Conservation (phyloP, 2,797 vertebrate species). For the Sarcophilus harrisii region DNA sequence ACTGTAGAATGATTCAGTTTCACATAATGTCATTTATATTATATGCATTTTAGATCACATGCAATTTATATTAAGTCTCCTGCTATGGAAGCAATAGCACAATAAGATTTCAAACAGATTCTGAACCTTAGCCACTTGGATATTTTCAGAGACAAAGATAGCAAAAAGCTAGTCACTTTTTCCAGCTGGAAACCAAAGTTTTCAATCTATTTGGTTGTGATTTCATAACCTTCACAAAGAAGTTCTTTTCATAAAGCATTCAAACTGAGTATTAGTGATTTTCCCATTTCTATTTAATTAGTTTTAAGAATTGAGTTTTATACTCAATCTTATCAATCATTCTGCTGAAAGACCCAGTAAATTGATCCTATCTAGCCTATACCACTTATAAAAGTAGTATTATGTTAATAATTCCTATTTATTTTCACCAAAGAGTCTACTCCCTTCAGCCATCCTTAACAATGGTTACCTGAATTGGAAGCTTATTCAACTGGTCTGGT, state of each 20-base stretch:
- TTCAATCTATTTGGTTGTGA: neutral
- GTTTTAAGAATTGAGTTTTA: neutral
- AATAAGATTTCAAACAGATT: constrained; percentile 76
- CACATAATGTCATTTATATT: constrained; percentile 81
- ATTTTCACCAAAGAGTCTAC: neutral
- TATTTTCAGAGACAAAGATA: constrained; percentile 67
- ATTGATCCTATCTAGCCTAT: neutral
- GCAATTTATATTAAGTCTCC: constrained; percentile 60
- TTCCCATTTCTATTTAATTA: neutral
- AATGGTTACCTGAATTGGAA: constrained; percentile 56
- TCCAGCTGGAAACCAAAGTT: neutral
- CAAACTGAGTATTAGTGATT: neutral
- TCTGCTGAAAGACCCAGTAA: neutral
- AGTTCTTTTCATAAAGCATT: neutral
- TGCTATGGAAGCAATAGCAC: constrained; percentile 70
- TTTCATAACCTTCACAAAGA: neutral
- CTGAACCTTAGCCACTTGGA: constrained; percentile 52
- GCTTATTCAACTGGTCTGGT: constrained; percentile 39
- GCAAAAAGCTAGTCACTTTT: neutral
- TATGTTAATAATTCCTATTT: neutral
- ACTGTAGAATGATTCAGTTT: constrained; percentile 78
- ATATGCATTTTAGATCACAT: neutral
- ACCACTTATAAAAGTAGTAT: neutral
- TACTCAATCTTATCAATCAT: neutral
- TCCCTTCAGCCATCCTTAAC: neutral